Evolutionary conservation across 2,888 invertebrate species (phyloP), one percentile per base, ranked within the genome.

Genomic region (Pristionchus exspectatus): DNA sequence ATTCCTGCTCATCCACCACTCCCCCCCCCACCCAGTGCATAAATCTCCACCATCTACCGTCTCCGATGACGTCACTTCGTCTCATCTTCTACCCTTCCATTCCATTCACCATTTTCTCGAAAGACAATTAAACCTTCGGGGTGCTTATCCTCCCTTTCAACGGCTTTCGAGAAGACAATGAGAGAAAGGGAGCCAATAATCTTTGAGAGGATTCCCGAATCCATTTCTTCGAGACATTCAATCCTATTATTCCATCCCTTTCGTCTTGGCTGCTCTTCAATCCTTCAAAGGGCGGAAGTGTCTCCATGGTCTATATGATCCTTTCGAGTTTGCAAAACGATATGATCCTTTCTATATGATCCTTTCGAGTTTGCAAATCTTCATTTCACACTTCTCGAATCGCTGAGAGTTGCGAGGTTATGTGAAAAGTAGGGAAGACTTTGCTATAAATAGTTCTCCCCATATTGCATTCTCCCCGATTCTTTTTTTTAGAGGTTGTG

Each of bases 71-170:
- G 50, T 54, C 81, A 16, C 50, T 5, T 54, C 50, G 44, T 81
- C 63, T 84, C 84, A 59, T 59, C 56, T 38, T 50, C 59, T n/a
- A 84, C 38, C 59, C 59, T 84, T 56, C 84, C 59, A 56, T 33
- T 63, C 59, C 33, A 21, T 59, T 84, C 84, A 21, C 56, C 59
- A 21, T 56, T 63, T 59, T 84, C 84, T 38, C 9, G 21, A 56
- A 81, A 81, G 81, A 50, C 81, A 81, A 81, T 81, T 81, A 81
- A 81, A 81, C 81, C 81, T 44, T 44, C 59, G 30, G n/a, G 56
- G 56, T 33, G 59, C 38, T 38, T 59, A 24, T 59, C 33, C 59
- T 59, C 24, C 59, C 59, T 84, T 50, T 59, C 84, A 84, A 84
- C 50, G 56, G 81, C 81, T 54, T 27, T 50, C 10, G 33, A 10